These are phyloP conservation scores for Aegotheles bennettii DNA, from an alignment of 2,113 vertebrate species.

Conservation along the genomic window DNA sequence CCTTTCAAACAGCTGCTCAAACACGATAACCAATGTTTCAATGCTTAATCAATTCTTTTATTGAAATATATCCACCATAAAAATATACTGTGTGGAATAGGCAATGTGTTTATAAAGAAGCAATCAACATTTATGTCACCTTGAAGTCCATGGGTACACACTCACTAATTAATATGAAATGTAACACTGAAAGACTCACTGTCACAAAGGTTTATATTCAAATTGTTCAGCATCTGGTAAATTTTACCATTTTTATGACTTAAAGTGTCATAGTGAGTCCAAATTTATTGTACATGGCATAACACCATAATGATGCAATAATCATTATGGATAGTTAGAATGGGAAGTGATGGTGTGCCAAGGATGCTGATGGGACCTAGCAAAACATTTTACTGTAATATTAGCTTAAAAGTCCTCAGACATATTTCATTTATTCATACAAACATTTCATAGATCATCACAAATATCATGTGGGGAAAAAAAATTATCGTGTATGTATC, in stretches of 20 bases:
- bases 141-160: neutral
- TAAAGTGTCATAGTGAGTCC: neutral
- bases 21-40: neutral
- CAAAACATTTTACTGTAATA: conserved; percentile 20
- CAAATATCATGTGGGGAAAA: neutral
- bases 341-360: neutral
- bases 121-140: conserved; percentile 18
- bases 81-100: neutral
- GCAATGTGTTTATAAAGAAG: neutral
- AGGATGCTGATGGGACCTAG: neutral
- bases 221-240: conserved; percentile 27
- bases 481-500: neutral
- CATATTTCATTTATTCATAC: neutral
- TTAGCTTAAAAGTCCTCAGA: neutral
- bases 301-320: conserved; percentile 15
- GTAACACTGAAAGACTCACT: neutral
- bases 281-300: neutral
- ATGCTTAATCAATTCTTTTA: neutral
- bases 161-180: neutral
- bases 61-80: neutral
- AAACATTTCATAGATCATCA: neutral
- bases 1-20: neutral
- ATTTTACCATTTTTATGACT: conserved; percentile 30
- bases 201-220: neutral
- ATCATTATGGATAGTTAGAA: conserved; percentile 25